These are phyloP conservation scores for Suricata suricatta DNA, from an alignment of 2,113 vertebrate genomes.

Conservation along the genomic window DNA sequence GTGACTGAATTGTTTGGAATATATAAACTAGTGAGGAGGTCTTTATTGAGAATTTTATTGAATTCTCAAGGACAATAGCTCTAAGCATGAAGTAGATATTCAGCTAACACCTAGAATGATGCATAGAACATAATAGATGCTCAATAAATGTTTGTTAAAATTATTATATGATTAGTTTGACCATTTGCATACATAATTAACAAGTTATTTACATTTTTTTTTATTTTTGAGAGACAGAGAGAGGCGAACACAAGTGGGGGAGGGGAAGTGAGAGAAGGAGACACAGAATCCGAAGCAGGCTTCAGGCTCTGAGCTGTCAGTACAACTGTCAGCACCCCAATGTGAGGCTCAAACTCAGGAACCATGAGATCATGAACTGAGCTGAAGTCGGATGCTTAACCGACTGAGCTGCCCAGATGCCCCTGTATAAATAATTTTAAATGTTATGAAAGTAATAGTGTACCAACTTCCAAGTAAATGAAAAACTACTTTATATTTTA, in stretches of 20 bases:
- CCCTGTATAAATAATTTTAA: background rate
- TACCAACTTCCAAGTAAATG: constrained; percentile 3
- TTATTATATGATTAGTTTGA: background rate
- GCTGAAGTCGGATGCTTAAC: too few species aligned
- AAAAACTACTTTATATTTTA: constrained; percentile 13
- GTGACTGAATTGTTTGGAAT: background rate
- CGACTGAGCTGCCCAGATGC: too few species aligned
- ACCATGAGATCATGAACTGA: too few species aligned
- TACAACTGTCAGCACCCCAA: too few species aligned
- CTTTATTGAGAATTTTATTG: constrained; percentile 37
- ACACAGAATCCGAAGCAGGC: too few species aligned
- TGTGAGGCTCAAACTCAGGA: too few species aligned
- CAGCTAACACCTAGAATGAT: background rate
- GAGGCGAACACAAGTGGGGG: too few species aligned
- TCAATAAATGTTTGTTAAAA: constrained; percentile 27
- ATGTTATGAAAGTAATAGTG: background rate
- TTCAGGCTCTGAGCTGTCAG: too few species aligned
- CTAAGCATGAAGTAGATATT: constrained; percentile 16
- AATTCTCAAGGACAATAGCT: background rate
- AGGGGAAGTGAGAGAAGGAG: too few species aligned
- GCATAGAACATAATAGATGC: background rate
- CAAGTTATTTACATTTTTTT: too few species aligned
- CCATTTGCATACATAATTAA: background rate
- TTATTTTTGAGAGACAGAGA: too few species aligned
- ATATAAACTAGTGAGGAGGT: background rate